Conservation (phyloP, 2,797 vertebrate species). For the Tapera naevia region DNA sequence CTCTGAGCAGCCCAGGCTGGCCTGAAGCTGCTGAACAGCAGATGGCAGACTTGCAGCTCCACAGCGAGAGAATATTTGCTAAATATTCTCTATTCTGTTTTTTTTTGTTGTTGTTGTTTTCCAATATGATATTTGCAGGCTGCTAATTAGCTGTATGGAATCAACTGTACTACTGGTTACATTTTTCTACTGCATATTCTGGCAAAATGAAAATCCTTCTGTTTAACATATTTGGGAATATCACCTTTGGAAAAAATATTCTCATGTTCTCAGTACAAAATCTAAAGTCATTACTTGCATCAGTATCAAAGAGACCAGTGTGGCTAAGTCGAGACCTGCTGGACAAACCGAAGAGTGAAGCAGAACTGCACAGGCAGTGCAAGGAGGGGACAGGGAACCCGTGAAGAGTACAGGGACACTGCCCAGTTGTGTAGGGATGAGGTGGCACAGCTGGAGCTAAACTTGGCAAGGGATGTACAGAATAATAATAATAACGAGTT, state of each 20-base stretch:
- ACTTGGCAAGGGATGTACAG: too few species aligned
- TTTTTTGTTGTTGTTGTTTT: too few species aligned
- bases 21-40: background rate
- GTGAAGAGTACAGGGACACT: too few species aligned
- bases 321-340: too few species aligned
- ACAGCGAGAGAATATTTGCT: background rate
- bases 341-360: too few species aligned
- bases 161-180: background rate
- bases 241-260: background rate
- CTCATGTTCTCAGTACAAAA: background rate
- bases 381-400: too few species aligned
- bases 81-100: too few species aligned
- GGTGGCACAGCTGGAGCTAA: too few species aligned
- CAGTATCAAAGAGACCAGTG: background rate
- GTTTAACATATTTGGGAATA: background rate
- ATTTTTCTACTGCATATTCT: background rate
- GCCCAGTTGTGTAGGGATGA: too few species aligned
- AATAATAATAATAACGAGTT: too few species aligned
- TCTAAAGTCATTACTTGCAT: background rate
- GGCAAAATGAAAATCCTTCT: background rate
- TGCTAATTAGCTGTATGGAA: background rate
- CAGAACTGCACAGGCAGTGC: too few species aligned
- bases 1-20: background rate
- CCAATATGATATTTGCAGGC: background rate
- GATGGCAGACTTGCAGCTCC: slow-evolving; percentile 50